Evolutionary conservation across 2,797 vertebrate species (phyloP).

Genomic region (Malurus leucopterus): DNA sequence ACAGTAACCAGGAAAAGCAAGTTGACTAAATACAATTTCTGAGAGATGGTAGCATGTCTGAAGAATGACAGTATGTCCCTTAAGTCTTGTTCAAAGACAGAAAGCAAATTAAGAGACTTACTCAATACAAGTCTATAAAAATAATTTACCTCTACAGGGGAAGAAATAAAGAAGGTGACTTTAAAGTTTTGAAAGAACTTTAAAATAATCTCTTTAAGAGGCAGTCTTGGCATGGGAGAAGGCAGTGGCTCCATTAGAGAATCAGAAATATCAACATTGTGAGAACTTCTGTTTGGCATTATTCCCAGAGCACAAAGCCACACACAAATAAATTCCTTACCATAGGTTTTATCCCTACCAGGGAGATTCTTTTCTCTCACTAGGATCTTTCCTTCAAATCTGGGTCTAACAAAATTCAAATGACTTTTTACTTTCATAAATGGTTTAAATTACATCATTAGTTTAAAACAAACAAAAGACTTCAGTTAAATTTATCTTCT

Average conservation of each 20-base stretch:
- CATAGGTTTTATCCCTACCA: constrained; percentile 42
- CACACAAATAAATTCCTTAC: constrained; percentile 67
- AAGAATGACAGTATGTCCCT: neutral
- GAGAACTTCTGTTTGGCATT: constrained; percentile 71
- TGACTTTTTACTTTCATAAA: constrained; percentile 6
- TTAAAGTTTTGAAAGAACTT: constrained; percentile 13
- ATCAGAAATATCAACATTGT: constrained; percentile 63
- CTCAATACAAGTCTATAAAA: neutral
- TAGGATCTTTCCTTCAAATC: constrained; percentile 33
- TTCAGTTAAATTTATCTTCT: neutral
- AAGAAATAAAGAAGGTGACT: constrained; percentile 16
- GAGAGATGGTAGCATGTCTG: neutral
- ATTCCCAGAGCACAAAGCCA: constrained; percentile 65
- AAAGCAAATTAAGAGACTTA: neutral
- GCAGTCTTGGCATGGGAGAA: constrained; percentile 20
- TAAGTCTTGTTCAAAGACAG: neutral
- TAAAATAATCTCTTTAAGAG: constrained; percentile 18
- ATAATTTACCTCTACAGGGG: neutral
- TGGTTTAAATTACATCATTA: neutral
- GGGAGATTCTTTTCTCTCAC: constrained; percentile 31
- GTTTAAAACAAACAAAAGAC: neutral
- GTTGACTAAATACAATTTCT: neutral
- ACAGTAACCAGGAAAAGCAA: neutral
- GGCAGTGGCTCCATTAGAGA: constrained; percentile 30
- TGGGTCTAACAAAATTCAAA: constrained; percentile 43